Base-by-base conservation (phyloP, 2,113 vertebrate genomes). In the Ptychochromis oligacanthus region DNA sequence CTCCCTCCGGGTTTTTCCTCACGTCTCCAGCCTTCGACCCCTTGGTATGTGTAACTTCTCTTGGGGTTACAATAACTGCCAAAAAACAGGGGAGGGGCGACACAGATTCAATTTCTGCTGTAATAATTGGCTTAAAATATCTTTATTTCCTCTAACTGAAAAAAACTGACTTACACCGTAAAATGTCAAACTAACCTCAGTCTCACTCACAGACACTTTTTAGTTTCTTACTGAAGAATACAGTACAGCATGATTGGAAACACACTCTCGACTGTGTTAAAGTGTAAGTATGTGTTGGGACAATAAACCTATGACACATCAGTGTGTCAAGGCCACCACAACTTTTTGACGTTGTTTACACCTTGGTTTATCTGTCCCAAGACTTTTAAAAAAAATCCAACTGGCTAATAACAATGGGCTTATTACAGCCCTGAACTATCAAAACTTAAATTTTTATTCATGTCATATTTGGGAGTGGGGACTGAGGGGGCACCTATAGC, bases 191-290 rank as follows among this genome's bases (percentile, higher is more conserved):
- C 65, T 36, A 36, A 36, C 36, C 36, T 36, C 36, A 36, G 36
- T 36, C 36, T 36, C 5, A 49, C 7, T 52, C 43, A 70, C 43
- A 31, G 22, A 70, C 5, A 15, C 17, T 15, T 49, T 49, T 49
- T 49, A 49, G 43, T 43, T 67, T 0, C 0, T 7, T 28, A 49
- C 40, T 2, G 1, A 8, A 7, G 0, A 12, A 15, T 15, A 12
- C 15, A 28, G 22, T 46, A 17, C 22, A 0, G 40, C 26, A 18
- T 26, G 5, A 38, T 46, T 67, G 46, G 40, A 1, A 46, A 12
- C 22, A 43, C 20, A 5, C 31, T 34, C 31, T 34, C 5, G 13
- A 64, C 36, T 24, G 61, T 24, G 0, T 65, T 20, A 24, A 46
- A 18, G 22, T 17, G 38, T 40, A 15, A 46, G 13, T 17, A 49